Evolutionary conservation across 2,888 invertebrate genomes (phyloP), one percentile per base, ranked within the genome.

Genomic region (Melieria crassipennis): DNA sequence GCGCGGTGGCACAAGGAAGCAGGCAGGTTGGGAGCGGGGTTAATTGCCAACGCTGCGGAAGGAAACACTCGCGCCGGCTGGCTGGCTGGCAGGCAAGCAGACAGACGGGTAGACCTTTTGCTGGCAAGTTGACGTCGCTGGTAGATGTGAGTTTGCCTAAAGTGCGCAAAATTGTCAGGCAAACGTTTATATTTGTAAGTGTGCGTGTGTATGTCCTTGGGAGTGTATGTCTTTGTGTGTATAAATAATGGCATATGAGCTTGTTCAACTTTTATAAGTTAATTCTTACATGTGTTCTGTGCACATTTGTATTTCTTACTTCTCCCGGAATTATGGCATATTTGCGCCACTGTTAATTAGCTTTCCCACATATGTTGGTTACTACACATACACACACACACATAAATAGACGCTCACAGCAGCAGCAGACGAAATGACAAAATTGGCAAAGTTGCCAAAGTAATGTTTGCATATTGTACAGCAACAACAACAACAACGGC

Each of bases 281-380:
- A 30, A 30, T 30, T 30, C 30, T 30, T 30, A 30, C 30, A 30
- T 30, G 30, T 30, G 30, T 30, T 30, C 30, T 30, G 30, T 3
- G 30, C 30, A 30, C 30, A 30, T 30, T 30, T 30, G 30, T 45
- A 5, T 30, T 10, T 10, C 52, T 16, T 65, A 55, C 55, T 10
- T 45, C 16, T n/a, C 2, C n/a, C 10, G 43, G 43, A 13, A 55
- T 52, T 64, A 10, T 55, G 11, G 43, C 45, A 6, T 30, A 10
- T 43, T 13, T 55, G 52, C 52, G 30, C 64, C 64, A 55, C 55
- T 58, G 66, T 58, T 66, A 66, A 66, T 66, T 66, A 66, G 58
- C 48, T 9, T 11, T 61, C n/a, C 52, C 45, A 13, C 45, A 46
- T 13, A 50, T 66, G 58, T 50, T 66, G 66, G 50, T 58, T 58